Evolutionary conservation across 2,113 vertebrate species (phyloP).

Genomic region (Papio anubis): DNA sequence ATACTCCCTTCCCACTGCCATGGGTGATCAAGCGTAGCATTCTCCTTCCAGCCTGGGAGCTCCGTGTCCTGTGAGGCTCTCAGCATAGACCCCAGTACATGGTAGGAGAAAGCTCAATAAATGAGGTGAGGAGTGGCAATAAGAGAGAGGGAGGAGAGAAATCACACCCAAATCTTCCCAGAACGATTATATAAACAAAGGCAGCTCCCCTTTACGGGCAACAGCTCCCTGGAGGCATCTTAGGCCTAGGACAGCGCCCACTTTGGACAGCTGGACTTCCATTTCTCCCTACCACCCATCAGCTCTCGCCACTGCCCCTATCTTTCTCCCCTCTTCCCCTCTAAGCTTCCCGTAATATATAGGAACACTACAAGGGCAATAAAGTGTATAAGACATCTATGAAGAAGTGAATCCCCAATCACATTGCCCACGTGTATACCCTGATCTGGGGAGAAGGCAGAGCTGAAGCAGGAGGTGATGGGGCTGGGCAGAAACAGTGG

Average conservation of each 20-base stretch:
- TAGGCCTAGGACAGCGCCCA: neutral
- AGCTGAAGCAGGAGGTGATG: neutral
- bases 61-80: neutral
- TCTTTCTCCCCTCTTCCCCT: neutral
- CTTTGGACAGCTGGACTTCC: neutral
- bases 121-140: neutral
- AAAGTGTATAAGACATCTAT: neutral
- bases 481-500: rapidly evolving
- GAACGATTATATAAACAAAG: neutral
- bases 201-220: neutral
- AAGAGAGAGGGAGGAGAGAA: neutral
- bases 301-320: neutral
- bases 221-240: neutral
- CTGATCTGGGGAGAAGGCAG: conserved; percentile 29
- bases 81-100: neutral
- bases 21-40: neutral
- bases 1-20: neutral
- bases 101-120: neutral
- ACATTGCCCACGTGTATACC: conserved; percentile 56
- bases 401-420: conserved; percentile 70
- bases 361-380: conserved; percentile 28
- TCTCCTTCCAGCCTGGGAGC: neutral
- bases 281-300: neutral
- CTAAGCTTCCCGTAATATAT: neutral
- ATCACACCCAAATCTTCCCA: neutral